Evolutionary conservation across 2,113 vertebrate species (phyloP).

Genomic region (Bothrops jararaca): DNA sequence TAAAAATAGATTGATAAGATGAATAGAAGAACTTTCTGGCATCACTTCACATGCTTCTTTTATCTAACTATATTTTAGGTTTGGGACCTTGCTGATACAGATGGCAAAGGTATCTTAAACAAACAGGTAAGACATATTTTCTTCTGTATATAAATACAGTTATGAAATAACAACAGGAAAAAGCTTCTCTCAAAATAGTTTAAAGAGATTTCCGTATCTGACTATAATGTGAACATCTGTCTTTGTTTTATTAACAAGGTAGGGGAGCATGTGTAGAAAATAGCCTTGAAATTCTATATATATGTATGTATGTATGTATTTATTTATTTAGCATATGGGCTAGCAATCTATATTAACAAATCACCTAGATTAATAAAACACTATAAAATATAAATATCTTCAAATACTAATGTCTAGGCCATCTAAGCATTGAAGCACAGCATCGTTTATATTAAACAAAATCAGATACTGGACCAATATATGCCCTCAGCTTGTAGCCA

Average conservation of each 20-base stretch:
- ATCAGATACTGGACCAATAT: neutral
- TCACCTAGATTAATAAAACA: neutral
- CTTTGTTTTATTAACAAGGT: neutral
- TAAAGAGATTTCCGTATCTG: neutral
- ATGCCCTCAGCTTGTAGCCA: neutral
- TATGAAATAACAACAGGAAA: neutral
- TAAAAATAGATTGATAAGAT: neutral
- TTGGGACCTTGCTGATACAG: slow-evolving; percentile 96
- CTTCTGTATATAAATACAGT: neutral
- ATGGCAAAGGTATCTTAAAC: slow-evolving; percentile 90
- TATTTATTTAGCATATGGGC: too few species aligned
- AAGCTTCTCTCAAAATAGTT: neutral
- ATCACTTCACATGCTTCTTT: neutral
- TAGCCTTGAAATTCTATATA: neutral
- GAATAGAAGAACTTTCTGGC: neutral
- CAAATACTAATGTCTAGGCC: neutral
- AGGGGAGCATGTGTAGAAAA: neutral
- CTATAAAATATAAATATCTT: neutral
- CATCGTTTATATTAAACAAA: neutral
- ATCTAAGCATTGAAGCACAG: neutral
- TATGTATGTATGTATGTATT: too few species aligned
- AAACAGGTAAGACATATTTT: slow-evolving; percentile 84
- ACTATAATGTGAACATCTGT: neutral
- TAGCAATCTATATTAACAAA: neutral
- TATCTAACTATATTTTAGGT: slow-evolving; percentile 73